Evolutionary conservation across 2,888 invertebrate species (phyloP), one percentile per base, ranked within the genome.

Genomic region (Scaptomyza reducta): DNA sequence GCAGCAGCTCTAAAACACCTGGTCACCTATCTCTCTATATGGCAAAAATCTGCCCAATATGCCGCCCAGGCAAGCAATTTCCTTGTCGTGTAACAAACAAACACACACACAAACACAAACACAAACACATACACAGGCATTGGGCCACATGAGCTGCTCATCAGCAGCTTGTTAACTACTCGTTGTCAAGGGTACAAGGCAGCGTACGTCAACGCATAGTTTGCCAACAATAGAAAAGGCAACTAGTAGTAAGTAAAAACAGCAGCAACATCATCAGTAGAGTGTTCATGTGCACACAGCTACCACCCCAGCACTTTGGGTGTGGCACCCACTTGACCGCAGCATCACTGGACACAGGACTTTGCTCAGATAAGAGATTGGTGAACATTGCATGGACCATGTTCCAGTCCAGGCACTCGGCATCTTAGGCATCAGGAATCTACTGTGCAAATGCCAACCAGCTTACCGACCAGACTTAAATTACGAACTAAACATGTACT

Each of bases 91-190:
- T 72, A 49, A 31, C 40, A 65, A 31, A 41, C 41, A 51, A 25
- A 35, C 29, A 54, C 22, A 29, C 4, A 46, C 16, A 33, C 13
- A 40, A 14, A 18, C n/a, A 44, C 27, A 40, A 7, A 45, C 27
- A n/a, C 33, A 42, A 18, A 27, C 38, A 45, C 29, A 31, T 18
- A 42, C 29, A 49, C 53, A 27, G 10, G 6, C 27, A 18, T 44
- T 53, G 33, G 33, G 10, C 49, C 64, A 68, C 54, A 65, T 40
- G 44, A 68, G 42, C 33, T 59, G 64, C 61, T 72, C 77, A 77
- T 68, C 74, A 71, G 61, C 64, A 74, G 73, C 77, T 73, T 77
- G 80, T 77, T 77, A 73, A 60, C 59, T 66, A 57, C 55, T 63
- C 55, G 76, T 75, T 63, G 79, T 38, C 60, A 64, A 51, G 64